Conservation (phyloP, 2,113 vertebrate genomes). For the Brachirus orientalis region DNA sequence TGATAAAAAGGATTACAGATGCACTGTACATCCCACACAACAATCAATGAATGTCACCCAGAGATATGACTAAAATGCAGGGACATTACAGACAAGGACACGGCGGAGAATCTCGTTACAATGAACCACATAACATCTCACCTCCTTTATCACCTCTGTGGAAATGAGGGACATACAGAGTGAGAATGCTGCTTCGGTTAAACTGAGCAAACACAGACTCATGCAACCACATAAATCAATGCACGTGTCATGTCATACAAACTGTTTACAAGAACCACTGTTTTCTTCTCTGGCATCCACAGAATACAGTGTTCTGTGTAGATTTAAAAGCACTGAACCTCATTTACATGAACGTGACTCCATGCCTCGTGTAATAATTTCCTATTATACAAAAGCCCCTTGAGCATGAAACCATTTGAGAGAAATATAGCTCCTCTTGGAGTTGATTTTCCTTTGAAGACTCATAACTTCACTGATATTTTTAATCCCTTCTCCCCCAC, state of each 20-base stretch:
- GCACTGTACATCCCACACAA: neutral
- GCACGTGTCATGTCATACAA: neutral
- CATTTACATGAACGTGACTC: constrained; percentile 69
- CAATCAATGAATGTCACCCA: constrained; percentile 7
- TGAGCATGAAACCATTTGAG: constrained; percentile 69
- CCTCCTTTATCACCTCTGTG: constrained; percentile 5
- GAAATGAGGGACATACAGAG: neutral
- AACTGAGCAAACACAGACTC: neutral
- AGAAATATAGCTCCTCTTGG: constrained; percentile 52
- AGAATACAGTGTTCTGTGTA: constrained; percentile 34
- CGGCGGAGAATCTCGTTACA: constrained; percentile 43
- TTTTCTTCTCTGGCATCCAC: constrained; percentile 34
- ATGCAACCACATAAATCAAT: constrained; percentile 16
- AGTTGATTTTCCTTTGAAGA: constrained; percentile 70
- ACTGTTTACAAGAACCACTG: constrained; percentile 25
- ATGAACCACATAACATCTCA: neutral
- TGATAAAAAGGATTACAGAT: too few relatives aligned
- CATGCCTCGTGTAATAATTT: constrained; percentile 69
- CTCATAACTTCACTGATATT: constrained; percentile 70
- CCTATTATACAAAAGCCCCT: constrained; percentile 66
- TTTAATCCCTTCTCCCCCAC: constrained; percentile 65
- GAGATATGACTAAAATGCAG: constrained; percentile 23
- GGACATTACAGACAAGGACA: constrained; percentile 8
- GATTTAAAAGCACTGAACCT: constrained; percentile 37
- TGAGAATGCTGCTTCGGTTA: constrained; percentile 28